A percentile compares a stretch with the other conserved stretches of the same genome.
Evolutionary conservation across 2,888 invertebrate species (phyloP).

Genomic region (Priocnemis perturbator): DNA sequence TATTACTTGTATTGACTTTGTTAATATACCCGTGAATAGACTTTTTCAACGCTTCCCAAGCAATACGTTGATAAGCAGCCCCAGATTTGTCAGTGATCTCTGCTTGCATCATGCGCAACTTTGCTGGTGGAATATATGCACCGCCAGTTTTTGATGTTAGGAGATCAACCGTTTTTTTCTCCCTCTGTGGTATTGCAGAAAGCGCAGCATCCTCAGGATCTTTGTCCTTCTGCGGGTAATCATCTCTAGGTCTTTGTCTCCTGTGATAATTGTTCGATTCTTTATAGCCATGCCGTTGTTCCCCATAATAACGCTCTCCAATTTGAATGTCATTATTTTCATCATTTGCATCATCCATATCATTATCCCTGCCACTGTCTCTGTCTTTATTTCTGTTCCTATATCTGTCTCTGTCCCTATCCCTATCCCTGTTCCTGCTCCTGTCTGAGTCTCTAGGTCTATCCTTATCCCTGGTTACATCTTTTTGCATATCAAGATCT

Average conservation of each 20-base stretch:
- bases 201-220: conserved; percentile 20
- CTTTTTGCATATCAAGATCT: not conserved
- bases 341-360: conserved; percentile 11
- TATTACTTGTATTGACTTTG: conserved; percentile 97
- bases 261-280: conserved; percentile 25
- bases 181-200: conserved; percentile 62
- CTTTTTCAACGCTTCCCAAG: conserved; percentile 99
- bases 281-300: conserved; percentile 21
- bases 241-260: conserved; percentile 20
- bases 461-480: not conserved
- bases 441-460: not conserved
- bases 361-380: conserved; percentile 12
- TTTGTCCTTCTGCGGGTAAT: conserved; percentile 21
- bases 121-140: conserved; percentile 99
- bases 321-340: conserved; percentile 31
- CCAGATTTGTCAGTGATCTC: conserved; percentile 97
- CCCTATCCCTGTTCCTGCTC: not conserved
- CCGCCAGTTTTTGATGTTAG: conserved; percentile 92
- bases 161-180: conserved; percentile 80
- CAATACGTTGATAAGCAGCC: conserved; percentile 94
- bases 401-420: conserved; percentile 9
- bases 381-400: conserved; percentile 2
- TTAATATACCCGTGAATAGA: conserved; percentile 98
- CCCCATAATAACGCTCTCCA: conserved; percentile 58
- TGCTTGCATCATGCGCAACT: conserved; percentile 95